Conservation (phyloP, 2,797 vertebrate genomes). For the Eupleurogrammus muticus region DNA sequence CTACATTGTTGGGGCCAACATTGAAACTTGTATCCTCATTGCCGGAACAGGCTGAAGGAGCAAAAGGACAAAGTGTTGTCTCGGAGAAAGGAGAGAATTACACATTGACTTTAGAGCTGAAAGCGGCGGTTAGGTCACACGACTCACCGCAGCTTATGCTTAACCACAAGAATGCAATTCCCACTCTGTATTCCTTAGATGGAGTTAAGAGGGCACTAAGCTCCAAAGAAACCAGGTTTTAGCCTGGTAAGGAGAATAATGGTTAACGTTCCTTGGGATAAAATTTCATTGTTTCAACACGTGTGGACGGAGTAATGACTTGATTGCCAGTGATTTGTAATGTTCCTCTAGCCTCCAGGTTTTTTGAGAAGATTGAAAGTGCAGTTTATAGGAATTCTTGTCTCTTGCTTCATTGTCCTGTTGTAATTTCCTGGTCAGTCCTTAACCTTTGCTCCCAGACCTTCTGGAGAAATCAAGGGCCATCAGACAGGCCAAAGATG, state of each 20-base stretch:
- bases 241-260: neutral
- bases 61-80: slow-evolving; percentile 5
- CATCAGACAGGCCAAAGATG: slow-evolving; percentile 98
- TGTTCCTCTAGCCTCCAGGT: neutral
- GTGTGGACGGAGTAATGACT: slow-evolving; percentile 7
- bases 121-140: slow-evolving; percentile 13
- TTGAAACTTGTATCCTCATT: slow-evolving; percentile 89
- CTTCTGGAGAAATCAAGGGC: slow-evolving; percentile 97
- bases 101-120: slow-evolving; percentile 15
- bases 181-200: slow-evolving; percentile 12
- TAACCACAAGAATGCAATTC: slow-evolving; percentile 47
- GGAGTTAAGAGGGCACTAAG: neutral
- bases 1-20: slow-evolving; percentile 96
- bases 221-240: slow-evolving; percentile 17
- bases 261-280: neutral
- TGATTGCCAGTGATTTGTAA: neutral
- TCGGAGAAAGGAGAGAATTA: slow-evolving; percentile 5
- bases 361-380: slow-evolving; percentile 3
- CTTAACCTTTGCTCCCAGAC: slow-evolving; percentile 87
- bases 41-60: slow-evolving; percentile 5
- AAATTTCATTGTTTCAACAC: slow-evolving; percentile 12
- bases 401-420: neutral
- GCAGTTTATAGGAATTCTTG: slow-evolving; percentile 13
- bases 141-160: slow-evolving; percentile 23
- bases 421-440: slow-evolving; percentile 47